Evolutionary conservation across 2,888 invertebrate species (phyloP), one percentile per base, ranked within the genome.

Genomic region (Andrena bucephala): DNA sequence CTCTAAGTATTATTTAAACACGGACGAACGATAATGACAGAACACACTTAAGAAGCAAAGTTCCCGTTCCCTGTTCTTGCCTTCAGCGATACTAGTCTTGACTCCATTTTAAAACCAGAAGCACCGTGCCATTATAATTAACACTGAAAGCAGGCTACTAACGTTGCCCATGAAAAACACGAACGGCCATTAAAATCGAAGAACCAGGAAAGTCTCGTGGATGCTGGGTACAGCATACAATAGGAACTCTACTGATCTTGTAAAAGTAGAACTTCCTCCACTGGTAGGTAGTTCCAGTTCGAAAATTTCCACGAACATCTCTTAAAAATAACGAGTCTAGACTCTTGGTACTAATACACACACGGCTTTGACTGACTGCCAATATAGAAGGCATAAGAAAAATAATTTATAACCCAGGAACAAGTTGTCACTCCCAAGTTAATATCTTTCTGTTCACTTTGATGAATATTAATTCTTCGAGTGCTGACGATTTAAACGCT

Each of bases 71-170:
- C 29, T 31, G 59, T 48, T 50, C 68, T 66, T 65, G 69, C 73
- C 74, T 60, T 72, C 69, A 78, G 74, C 63, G 65, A 66, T 69
- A 78, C 66, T 65, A 66, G 60, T 63, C 42, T 16, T 5, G 74
- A 66, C 50, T 60, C 33, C 62, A 66, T 62, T 82, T 79, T 62
- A 71, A 71, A 78, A 78, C 62, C 72, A 54, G 72, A 60, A 79
- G 69, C 66, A 81, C 62, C 33, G 48, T 27, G 42, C 54, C 59
- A 72, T 83, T 86, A 84, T 82, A 79, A 87, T 87, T 82, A 85
- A 71, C 73, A 48, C 63, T 86, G 80, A 87, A 80, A 84, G 79
- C 80, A 71, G 20, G 54, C 54, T 54, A 65, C 62, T 74, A 76
- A 69, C 67, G 60, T 42, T 50, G 29, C 10, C 36, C 33, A 48